A percentile compares a stretch with the other conserved stretches of the same genome.
Evolutionary conservation across 2,797 vertebrate genomes (phyloP).

Genomic region (Tenualosa thibaudeaui): DNA sequence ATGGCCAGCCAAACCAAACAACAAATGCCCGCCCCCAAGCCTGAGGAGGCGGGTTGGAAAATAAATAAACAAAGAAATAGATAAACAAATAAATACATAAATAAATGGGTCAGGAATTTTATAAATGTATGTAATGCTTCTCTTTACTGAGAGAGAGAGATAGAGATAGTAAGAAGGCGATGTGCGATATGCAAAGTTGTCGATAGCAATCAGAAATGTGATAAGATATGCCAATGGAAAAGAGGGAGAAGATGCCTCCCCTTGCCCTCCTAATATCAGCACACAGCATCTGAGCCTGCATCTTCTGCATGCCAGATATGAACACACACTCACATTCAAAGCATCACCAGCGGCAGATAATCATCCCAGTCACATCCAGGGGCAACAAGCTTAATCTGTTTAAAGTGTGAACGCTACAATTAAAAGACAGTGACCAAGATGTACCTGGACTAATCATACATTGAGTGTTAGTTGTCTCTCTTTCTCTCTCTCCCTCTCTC

Average conservation of each 20-base stretch:
- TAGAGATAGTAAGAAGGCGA: neutral
- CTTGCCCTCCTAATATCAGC: neutral
- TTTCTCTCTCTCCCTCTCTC: neutral
- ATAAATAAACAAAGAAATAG: too few relatives aligned
- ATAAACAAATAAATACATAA: neutral
- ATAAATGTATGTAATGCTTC: neutral
- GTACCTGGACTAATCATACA: neutral
- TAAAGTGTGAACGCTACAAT: neutral
- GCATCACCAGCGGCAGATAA: neutral
- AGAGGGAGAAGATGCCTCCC: neutral
- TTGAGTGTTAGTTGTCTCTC: neutral
- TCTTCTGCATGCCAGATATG: neutral
- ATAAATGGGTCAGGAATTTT: neutral
- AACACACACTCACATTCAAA: neutral
- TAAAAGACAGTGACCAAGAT: neutral
- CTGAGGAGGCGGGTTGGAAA: neutral
- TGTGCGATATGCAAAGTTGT: conserved; percentile 11
- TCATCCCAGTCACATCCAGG: neutral
- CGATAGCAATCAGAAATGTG: neutral
- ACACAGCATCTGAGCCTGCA: neutral
- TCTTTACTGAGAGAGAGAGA: neutral
- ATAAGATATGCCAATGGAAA: neutral
- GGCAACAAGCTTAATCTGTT: neutral
- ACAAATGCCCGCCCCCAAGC: neutral
- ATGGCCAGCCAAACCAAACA: neutral